A percentile compares a stretch with the other conserved stretches of the same genome.
Evolutionary conservation across 2,888 invertebrate species (phyloP).

Genomic region (Labia minor): DNA sequence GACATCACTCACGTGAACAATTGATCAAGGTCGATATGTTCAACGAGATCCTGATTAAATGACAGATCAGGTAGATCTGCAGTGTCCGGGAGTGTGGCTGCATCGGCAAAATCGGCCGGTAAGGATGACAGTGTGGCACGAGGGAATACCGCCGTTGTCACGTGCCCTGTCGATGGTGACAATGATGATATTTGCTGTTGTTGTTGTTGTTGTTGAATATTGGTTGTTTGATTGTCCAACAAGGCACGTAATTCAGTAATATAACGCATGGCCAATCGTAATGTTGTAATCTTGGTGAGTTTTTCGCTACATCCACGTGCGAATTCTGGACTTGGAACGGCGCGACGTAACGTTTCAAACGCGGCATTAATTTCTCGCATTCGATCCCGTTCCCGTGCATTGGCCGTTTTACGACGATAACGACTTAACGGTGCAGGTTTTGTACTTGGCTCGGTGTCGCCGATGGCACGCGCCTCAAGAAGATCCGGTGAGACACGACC

Average conservation of each 20-base stretch:
- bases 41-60: background rate
- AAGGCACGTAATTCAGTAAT: conserved; percentile 56
- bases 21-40: background rate
- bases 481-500: background rate
- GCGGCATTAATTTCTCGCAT: conserved; percentile 87
- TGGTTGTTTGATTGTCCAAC: background rate
- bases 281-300: conserved; percentile 79
- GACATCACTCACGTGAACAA: background rate
- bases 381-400: conserved; percentile 73
- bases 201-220: conserved; percentile 41
- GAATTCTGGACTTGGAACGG: conserved; percentile 48
- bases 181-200: too few species aligned
- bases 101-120: too few species aligned
- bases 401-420: conserved; percentile 80
- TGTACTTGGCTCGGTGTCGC: conserved; percentile 31
- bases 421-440: conserved; percentile 65
- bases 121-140: too few species aligned
- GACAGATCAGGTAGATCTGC: background rate
- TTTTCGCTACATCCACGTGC: conserved; percentile 50
- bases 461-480: background rate
- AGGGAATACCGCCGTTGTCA: too few species aligned
- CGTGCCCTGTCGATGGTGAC: too few species aligned
- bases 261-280: conserved; percentile 78
- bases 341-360: conserved; percentile 67
- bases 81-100: background rate